Percentiles rank a stretch among this genome's conserved stretches.
Evolutionary conservation across 2,113 vertebrate genomes (phyloP).

Genomic region (Symphodus melops): DNA sequence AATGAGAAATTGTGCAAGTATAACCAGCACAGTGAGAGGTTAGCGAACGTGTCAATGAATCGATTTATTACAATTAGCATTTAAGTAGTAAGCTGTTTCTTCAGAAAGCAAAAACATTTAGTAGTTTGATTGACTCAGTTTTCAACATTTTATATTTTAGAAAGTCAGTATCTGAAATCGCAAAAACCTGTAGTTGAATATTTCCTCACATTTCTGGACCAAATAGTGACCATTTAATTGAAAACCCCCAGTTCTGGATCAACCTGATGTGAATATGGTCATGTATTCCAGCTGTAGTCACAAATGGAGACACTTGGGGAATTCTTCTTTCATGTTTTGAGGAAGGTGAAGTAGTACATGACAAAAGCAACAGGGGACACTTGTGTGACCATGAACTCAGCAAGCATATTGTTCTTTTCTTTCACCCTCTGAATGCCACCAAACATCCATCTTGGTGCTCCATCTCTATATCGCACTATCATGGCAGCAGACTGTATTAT

Average conservation of each 20-base stretch:
- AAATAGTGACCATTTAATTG: background rate
- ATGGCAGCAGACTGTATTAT: constrained; percentile 54
- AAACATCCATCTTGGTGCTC: constrained; percentile 42
- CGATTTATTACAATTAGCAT: background rate
- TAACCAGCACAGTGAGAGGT: background rate
- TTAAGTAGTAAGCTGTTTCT: background rate
- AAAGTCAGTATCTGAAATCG: too few relatives aligned
- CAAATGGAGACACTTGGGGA: too few relatives aligned
- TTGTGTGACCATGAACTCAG: constrained; percentile 6
- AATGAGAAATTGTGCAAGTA: background rate
- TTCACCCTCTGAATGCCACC: background rate
- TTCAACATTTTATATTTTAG: background rate
- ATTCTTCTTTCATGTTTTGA: too few relatives aligned
- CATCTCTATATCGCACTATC: constrained; percentile 31
- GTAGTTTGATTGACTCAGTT: too few relatives aligned
- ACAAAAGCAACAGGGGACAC: constrained; percentile 2
- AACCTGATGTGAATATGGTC: background rate
- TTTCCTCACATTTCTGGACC: too few relatives aligned
- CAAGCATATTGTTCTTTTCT: constrained; percentile 16
- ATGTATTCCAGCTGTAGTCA: background rate
- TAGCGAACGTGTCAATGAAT: background rate
- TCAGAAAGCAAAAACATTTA: background rate
- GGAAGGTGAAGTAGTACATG: background rate
- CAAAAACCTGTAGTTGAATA: too few relatives aligned
- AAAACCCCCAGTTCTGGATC: background rate